Base-by-base conservation (phyloP, 1,140 invertebrate species). In the Oppia nitens region DNA sequence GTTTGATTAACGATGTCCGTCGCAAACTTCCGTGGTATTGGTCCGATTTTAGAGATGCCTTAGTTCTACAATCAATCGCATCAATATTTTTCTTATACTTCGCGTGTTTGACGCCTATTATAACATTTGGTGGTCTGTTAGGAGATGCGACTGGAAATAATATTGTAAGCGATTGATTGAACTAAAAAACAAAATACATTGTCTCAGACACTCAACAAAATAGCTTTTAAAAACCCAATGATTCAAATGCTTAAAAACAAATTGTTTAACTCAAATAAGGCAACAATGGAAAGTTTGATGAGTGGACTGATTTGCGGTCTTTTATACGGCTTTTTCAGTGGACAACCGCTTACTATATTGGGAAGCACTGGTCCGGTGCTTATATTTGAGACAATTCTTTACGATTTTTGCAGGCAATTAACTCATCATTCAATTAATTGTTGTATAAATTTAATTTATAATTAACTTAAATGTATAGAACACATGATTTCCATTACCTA, bases 291-390 rank as follows among this genome's bases (percentile, higher is more conserved):
- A 73, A 97, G 92, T 54, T 75, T 98, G 1, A 80, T 98, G 50
- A 87, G 91, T 47, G 94, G 92, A 56, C 91, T 94, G 67, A 82
- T 98, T 20, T 95, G 89, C 69, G 95, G 95, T 2, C 79, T 98
- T 64, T 78, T 87, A 23, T 99, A 96, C 72, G 92, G 92, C 23
- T 80, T 98, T 47, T 98, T 98, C 75, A 89, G 90, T 63, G 95
- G 95, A 4, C 95, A 99, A 73, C 95, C 95, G 3, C 75, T 99
- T 21, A 98, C 92, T 52, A 92, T 99, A 66, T 78, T 98, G 48
- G 94, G 95, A 28, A 96, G 92, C 11, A 98, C 95, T 29, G 95
- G 95, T 26, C 95, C 95, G 24, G 92, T 98, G 0, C 76, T 98
- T 59, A 93, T 98, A 25, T 98, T 98, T 74, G 95, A 98, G 76